These are phyloP conservation scores for Ahaetulla prasina DNA, from an alignment of 2,113 vertebrate species.

Conservation along the genomic window DNA sequence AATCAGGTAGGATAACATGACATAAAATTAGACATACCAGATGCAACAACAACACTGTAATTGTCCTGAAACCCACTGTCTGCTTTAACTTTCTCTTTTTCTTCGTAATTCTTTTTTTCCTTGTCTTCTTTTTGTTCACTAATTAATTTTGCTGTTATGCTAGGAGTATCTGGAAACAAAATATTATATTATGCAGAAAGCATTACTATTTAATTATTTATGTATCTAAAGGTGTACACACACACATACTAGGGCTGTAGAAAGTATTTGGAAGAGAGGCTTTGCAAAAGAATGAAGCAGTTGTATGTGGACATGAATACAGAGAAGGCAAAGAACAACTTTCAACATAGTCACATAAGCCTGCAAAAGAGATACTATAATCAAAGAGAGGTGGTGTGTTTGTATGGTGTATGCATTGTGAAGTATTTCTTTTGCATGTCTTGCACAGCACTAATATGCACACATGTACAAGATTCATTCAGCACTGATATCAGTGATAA, in stretches of 20 bases:
- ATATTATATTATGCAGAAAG: conserved; percentile 21
- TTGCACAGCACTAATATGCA: neutral
- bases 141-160: conserved; percentile 97
- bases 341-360: neutral
- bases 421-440: neutral
- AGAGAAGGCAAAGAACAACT: neutral
- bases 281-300: neutral
- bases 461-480: neutral
- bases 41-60: conserved; percentile 97
- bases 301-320: neutral
- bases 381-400: neutral
- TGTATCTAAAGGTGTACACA: neutral
- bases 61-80: conserved; percentile 98
- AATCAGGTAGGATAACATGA: neutral
- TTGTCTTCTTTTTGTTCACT: conserved; percentile 98
- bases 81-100: conserved; percentile 97
- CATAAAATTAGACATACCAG: conserved; percentile 73
- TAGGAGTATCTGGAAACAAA: conserved; percentile 86
- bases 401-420: neutral
- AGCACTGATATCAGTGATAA: neutral
- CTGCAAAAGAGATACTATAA: neutral
- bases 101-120: conserved; percentile 98
- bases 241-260: neutral
- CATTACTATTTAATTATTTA: neutral
- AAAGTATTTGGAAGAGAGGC: neutral